Evolutionary conservation across 2,888 invertebrate genomes (phyloP).

Genomic region (Pegoplata infirma): DNA sequence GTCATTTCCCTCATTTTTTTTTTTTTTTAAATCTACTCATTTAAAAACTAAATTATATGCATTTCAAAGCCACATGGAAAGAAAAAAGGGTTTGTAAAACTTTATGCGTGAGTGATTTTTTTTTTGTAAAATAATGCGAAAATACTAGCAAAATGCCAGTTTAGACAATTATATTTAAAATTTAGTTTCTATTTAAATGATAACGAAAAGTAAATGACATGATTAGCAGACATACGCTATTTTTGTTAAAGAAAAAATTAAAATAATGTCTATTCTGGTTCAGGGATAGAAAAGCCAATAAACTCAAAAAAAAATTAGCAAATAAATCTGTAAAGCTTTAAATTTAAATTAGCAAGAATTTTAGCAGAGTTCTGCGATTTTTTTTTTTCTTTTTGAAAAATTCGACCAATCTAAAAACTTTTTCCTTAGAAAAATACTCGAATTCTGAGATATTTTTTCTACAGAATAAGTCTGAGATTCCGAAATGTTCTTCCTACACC

Average conservation of each 20-base stretch:
- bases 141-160: background rate
- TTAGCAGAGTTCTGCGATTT: no score
- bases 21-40: constrained; percentile 2
- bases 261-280: no score
- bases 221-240: constrained; percentile 9
- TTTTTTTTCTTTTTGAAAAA: no score
- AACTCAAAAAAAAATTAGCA: no score
- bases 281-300: no score
- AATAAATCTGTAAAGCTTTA: no score
- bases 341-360: no score
- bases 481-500: no score
- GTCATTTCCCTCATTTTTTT: constrained; percentile 22
- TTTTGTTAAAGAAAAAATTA: background rate
- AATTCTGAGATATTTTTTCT: no score
- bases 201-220: constrained; percentile 20
- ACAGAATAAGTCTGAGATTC: no score
- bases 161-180: background rate
- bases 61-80: constrained; percentile 14
- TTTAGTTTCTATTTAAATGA: background rate
- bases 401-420: no score
- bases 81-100: constrained; percentile 22
- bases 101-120: constrained; percentile 51
- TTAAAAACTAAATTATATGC: constrained; percentile 32
- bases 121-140: constrained; percentile 5
- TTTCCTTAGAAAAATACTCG: no score